Evolutionary conservation across 2,888 invertebrate species (phyloP).

Genomic region (Netelia fuscicornis): DNA sequence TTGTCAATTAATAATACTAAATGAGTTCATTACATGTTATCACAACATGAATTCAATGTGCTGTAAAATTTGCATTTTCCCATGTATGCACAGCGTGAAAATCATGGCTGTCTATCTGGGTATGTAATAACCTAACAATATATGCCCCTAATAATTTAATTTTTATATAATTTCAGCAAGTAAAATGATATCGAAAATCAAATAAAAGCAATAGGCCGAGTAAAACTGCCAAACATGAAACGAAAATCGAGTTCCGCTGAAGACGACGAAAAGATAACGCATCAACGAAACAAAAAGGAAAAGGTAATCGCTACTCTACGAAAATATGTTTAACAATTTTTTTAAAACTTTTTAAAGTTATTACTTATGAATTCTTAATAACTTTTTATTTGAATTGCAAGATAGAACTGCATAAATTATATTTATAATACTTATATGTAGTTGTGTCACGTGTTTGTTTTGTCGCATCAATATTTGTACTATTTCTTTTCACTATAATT

Average conservation of each 20-base stretch:
- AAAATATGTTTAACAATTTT: not conserved
- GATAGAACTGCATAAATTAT: not conserved
- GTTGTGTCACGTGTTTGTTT: not conserved
- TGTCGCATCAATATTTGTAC: not conserved
- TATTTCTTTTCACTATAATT: slow-evolving; percentile 2
- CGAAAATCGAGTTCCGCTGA: slow-evolving; percentile 16
- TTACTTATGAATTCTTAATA: not conserved
- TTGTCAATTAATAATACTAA: too few species aligned
- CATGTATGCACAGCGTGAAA: too few species aligned
- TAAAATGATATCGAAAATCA: slow-evolving; percentile 8
- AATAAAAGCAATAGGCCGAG: not conserved
- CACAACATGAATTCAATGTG: too few species aligned
- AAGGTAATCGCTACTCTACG: slow-evolving; percentile 4
- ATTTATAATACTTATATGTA: not conserved
- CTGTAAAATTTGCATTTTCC: too few species aligned
- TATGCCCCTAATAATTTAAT: slow-evolving; percentile 11
- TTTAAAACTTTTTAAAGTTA: slow-evolving; percentile 2
- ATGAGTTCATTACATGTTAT: too few species aligned
- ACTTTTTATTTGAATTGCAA: not conserved
- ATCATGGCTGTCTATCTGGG: too few species aligned
- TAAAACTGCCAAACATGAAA: not conserved
- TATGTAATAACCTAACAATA: slow-evolving; percentile 4
- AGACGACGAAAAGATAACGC: slow-evolving; percentile 3
- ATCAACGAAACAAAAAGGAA: not conserved
- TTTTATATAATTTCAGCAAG: slow-evolving; percentile 11